These are phyloP conservation scores for Drosophila chauvacae DNA, from an alignment of 1,140 invertebrate species.

Conservation along the genomic window DNA sequence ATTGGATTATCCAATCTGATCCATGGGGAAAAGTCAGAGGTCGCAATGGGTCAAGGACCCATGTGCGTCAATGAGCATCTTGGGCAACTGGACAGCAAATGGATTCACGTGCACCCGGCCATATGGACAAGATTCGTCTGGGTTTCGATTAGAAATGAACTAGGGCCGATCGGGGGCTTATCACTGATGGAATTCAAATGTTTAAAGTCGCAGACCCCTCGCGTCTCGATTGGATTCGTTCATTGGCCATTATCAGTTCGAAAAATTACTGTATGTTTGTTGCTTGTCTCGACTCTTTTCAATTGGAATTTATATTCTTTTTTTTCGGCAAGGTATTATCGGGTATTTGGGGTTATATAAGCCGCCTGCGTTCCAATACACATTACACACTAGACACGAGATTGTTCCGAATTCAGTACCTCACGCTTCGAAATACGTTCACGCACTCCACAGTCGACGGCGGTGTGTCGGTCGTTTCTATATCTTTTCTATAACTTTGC, in stretches of 20 bases:
- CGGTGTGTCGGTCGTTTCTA: conserved; percentile 43
- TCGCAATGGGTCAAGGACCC: conserved; percentile 34
- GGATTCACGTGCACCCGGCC: conserved; percentile 30
- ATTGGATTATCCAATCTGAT: conserved; percentile 44
- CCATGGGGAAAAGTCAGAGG: conserved; percentile 33
- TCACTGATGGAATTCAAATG: conserved; percentile 23
- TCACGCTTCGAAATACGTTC: conserved; percentile 77
- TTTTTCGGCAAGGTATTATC: conserved; percentile 18
- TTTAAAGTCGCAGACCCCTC: conserved; percentile 27
- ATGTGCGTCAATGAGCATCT: conserved; percentile 15
- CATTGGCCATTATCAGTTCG: conserved; percentile 39
- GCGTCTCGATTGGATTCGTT: conserved; percentile 15
- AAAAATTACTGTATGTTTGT: conserved; percentile 13
- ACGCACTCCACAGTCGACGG: conserved; percentile 70
- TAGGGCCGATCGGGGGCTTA: conserved; percentile 21
- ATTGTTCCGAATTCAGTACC: conserved; percentile 57
- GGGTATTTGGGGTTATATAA: conserved; percentile 38
- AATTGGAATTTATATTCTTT: conserved; percentile 12
- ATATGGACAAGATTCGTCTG: conserved; percentile 19
- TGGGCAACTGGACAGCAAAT: conserved; percentile 3
- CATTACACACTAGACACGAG: conserved; percentile 19
- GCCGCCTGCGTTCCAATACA: conserved; percentile 16
- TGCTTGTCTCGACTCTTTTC: conserved; percentile 16
- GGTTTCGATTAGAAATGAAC: conserved; percentile 23
- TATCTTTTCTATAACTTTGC: conserved; percentile 43